Evolutionary conservation across 2,113 vertebrate species (phyloP).

Genomic region (Podarcis muralis): DNA sequence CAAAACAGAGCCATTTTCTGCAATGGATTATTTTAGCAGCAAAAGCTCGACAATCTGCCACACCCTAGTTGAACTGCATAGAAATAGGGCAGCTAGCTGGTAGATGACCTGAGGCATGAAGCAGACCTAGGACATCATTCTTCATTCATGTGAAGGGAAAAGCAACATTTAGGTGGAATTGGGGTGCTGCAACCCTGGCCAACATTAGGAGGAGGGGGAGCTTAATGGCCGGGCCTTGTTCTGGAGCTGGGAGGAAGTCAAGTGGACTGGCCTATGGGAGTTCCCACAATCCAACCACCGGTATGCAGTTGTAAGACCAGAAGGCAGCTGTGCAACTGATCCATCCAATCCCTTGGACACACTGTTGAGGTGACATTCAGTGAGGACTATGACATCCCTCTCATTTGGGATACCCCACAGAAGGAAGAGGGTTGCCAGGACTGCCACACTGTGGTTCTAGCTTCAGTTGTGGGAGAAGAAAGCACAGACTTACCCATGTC

Average conservation of each 20-base stretch:
- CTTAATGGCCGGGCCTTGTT: neutral
- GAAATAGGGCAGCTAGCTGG: neutral
- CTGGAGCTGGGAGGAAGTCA: neutral
- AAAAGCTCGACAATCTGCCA: neutral
- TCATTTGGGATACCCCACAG: neutral
- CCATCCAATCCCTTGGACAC: neutral
- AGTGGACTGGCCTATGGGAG: neutral
- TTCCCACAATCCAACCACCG: neutral
- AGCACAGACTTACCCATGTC: slow-evolving; percentile 84
- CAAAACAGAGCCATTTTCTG: neutral
- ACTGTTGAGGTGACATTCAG: no score
- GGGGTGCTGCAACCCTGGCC: neutral
- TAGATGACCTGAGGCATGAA: neutral
- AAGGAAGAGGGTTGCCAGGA: neutral
- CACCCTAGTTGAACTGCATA: neutral
- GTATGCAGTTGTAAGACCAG: neutral
- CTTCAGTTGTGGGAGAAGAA: neutral
- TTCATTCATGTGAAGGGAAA: neutral
- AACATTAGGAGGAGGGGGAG: neutral
- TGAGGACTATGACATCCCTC: neutral
- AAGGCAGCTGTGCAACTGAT: no score
- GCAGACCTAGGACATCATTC: neutral
- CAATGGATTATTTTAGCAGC: neutral
- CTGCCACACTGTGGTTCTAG: neutral
- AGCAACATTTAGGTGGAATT: neutral